These are phyloP conservation scores for Apis mellifera DNA, from an alignment of 1,140 invertebrate genomes.

Conservation along the genomic window DNA sequence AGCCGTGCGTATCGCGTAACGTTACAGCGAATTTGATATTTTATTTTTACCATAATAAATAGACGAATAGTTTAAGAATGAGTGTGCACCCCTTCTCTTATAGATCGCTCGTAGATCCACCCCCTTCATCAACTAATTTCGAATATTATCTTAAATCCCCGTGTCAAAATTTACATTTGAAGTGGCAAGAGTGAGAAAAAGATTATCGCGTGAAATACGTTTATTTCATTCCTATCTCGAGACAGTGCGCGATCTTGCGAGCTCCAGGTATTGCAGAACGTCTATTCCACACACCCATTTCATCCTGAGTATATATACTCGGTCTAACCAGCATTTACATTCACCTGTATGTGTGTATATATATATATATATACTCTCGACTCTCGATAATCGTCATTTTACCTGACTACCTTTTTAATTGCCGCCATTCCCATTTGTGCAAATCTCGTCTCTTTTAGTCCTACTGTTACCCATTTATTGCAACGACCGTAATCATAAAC, in stretches of 20 bases:
- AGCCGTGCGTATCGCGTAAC: not conserved
- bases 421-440: not conserved
- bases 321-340: slow-evolving; percentile 44
- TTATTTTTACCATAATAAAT: not conserved
- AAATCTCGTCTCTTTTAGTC: slow-evolving; percentile 11
- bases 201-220: slow-evolving; percentile 24
- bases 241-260: not conserved
- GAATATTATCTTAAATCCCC: not conserved
- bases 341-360: slow-evolving; percentile 53
- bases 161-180: not conserved
- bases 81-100: no score
- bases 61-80: not conserved
- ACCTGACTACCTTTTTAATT: slow-evolving; percentile 34
- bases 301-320: slow-evolving; percentile 29
- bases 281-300: slow-evolving; percentile 37
- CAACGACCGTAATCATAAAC: not conserved
- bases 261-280: slow-evolving; percentile 29
- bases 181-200: slow-evolving; percentile 8
- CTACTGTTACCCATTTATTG: not conserved
- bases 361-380: slow-evolving; percentile 1
- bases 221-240: not conserved
- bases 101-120: no score
- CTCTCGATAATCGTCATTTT: slow-evolving; percentile 43
- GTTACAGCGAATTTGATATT: not conserved
- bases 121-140: not conserved